Conservation (phyloP, 2,797 vertebrate species). For the Hydrolagus colliei region DNA sequence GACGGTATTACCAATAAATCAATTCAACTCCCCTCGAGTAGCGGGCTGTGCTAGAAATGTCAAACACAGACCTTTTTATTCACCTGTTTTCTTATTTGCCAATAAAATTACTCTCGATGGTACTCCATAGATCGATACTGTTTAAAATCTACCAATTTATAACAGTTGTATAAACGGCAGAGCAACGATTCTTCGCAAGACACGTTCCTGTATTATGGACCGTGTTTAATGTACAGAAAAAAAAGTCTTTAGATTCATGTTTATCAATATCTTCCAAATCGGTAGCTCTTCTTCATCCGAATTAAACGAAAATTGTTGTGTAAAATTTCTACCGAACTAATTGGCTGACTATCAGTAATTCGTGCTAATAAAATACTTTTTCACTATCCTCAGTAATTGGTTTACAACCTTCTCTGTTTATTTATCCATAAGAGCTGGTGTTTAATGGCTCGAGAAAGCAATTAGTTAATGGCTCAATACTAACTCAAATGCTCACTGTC, state of each 20-base stretch:
- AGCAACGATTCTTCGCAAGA: background rate
- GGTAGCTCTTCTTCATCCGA: background rate
- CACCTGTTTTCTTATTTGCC: background rate
- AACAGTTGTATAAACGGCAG: background rate
- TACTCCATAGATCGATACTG: background rate
- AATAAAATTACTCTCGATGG: background rate
- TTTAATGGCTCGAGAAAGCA: slow-evolving; percentile 78
- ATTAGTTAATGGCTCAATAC: slow-evolving; percentile 76
- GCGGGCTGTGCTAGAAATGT: too few species aligned
- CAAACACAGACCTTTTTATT: background rate
- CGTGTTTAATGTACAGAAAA: background rate
- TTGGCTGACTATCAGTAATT: slow-evolving; percentile 46
- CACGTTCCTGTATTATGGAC: background rate
- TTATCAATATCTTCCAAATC: background rate
- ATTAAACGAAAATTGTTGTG: background rate
- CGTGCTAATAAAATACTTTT: slow-evolving; percentile 77
- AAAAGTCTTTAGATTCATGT: background rate
- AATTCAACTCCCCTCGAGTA: background rate
- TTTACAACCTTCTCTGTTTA: slow-evolving; percentile 78
- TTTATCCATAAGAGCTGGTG: slow-evolving; percentile 75
- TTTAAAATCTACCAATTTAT: background rate
- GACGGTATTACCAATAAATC: too few species aligned
- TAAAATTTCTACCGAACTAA: background rate
- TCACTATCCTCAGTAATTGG: slow-evolving; percentile 83
- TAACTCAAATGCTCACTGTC: slow-evolving; percentile 49